A percentile compares a stretch with the other conserved stretches of the same genome.
Evolutionary conservation across 2,888 invertebrate species (phyloP).

Genomic region (Pediacus dermestoides): DNA sequence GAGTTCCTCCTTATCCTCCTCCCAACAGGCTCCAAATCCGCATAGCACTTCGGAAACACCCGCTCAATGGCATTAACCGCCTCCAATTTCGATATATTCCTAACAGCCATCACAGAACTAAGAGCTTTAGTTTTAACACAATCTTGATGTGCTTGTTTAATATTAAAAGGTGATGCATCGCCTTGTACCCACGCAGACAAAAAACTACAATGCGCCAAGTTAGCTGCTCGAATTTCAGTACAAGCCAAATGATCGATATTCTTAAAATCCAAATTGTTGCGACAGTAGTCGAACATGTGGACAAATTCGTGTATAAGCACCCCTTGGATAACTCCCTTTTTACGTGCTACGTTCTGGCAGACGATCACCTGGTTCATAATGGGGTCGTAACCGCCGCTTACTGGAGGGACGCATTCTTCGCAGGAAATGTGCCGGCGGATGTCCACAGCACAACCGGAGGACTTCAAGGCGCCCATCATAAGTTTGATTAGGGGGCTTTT

Average conservation of each 20-base stretch:
- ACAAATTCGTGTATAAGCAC: conserved; percentile 90
- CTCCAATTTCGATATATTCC: conserved; percentile 67
- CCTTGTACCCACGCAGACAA: conserved; percentile 75
- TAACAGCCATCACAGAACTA: conserved; percentile 76
- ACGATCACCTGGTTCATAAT: conserved; percentile 83
- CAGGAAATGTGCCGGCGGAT: conserved; percentile 86
- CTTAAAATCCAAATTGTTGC: conserved; percentile 81
- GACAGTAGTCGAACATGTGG: conserved; percentile 94
- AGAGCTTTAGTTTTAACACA: conserved; percentile 89
- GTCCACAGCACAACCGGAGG: conserved; percentile 77
- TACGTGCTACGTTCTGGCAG: conserved; percentile 79
- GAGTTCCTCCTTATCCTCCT: conserved; percentile 72
- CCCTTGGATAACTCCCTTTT: conserved; percentile 68
- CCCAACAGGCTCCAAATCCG: conserved; percentile 89
- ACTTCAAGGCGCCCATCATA: conserved; percentile 79
- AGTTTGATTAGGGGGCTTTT: conserved; percentile 78
- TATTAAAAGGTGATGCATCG: conserved; percentile 66
- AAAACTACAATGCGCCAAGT: conserved; percentile 89
- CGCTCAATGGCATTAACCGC: conserved; percentile 76
- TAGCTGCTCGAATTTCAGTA: conserved; percentile 92
- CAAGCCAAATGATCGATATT: conserved; percentile 92
- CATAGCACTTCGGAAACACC: conserved; percentile 88
- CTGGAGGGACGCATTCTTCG: conserved; percentile 79
- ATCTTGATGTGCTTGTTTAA: conserved; percentile 75
- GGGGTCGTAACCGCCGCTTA: conserved; percentile 90